phyloP scores from a whole-genome alignment of 1,140 invertebrate genomes.

The Drosophila varians region DNA sequence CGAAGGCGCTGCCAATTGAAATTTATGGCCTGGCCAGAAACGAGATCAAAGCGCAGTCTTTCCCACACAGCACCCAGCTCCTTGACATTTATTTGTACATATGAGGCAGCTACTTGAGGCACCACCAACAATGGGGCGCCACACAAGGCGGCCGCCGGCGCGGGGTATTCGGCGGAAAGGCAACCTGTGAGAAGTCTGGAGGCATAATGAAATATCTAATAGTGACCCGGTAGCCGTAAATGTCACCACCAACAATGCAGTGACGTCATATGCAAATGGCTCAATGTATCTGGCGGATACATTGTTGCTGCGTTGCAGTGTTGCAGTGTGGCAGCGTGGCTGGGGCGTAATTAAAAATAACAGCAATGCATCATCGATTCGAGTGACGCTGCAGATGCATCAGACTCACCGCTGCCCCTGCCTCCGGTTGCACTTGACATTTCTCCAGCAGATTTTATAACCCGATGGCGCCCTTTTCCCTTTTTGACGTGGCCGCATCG shows the following conservation, averaged over 20 bases:
- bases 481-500: constrained; percentile 47
- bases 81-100: constrained; percentile 59
- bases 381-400: constrained; percentile 55
- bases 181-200: constrained; percentile 46
- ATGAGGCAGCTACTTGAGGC: constrained; percentile 47
- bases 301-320: too few species aligned
- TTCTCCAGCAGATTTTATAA: constrained; percentile 68
- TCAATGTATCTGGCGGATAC: constrained; percentile 51
- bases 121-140: constrained; percentile 51
- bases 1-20: constrained; percentile 42
- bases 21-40: constrained; percentile 53
- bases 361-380: constrained; percentile 76
- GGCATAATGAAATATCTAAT: constrained; percentile 66
- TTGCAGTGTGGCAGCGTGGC: too few species aligned
- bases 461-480: constrained; percentile 65
- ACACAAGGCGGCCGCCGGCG: constrained; percentile 23
- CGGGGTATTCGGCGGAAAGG: constrained; percentile 37
- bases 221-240: constrained; percentile 70
- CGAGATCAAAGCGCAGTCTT: constrained; percentile 51
- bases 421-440: constrained; percentile 67
- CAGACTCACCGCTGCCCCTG: background rate
- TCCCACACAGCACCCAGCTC: constrained; percentile 48
- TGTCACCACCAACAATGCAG: constrained; percentile 53
- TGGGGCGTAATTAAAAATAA: constrained; percentile 69
- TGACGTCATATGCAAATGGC: constrained; percentile 73